Evolutionary conservation across 2,888 invertebrate genomes (phyloP).

Genomic region (Dendrolimus houi): DNA sequence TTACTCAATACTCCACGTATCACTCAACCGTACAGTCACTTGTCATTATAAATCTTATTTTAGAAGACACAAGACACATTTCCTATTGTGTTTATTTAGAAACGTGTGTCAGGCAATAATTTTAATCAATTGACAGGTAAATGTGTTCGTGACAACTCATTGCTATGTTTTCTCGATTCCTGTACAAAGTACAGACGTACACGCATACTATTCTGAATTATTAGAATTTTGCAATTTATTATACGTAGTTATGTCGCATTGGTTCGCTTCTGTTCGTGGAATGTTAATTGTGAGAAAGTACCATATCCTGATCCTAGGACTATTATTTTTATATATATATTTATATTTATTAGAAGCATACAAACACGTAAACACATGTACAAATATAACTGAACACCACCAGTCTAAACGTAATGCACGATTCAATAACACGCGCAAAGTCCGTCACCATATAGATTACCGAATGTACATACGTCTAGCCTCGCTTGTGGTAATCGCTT

Average conservation of each 20-base stretch:
- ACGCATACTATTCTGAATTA: neutral
- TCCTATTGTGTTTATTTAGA: neutral
- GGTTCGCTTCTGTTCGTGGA: neutral
- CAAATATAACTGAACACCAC: too few relatives aligned
- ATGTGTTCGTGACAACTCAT: conserved; percentile 4
- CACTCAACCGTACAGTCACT: neutral
- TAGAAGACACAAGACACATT: neutral
- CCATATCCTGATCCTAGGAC: too few relatives aligned
- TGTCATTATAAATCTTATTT: neutral
- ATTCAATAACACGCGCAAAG: too few relatives aligned
- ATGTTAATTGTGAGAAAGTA: neutral
- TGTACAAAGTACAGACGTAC: neutral
- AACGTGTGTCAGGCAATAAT: neutral
- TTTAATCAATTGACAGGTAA: conserved; percentile 3
- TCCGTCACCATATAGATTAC: too few relatives aligned
- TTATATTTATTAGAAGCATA: too few relatives aligned
- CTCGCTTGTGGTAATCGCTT: too few relatives aligned
- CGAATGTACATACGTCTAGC: too few relatives aligned
- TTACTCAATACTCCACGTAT: neutral
- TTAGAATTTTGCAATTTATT: neutral
- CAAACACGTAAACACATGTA: too few relatives aligned
- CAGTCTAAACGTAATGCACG: too few relatives aligned
- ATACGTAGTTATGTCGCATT: neutral
- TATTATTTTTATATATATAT: too few relatives aligned
- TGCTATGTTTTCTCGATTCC: neutral